Evolutionary conservation across 2,113 vertebrate genomes (phyloP).

Genomic region (Peromyscus californicus): DNA sequence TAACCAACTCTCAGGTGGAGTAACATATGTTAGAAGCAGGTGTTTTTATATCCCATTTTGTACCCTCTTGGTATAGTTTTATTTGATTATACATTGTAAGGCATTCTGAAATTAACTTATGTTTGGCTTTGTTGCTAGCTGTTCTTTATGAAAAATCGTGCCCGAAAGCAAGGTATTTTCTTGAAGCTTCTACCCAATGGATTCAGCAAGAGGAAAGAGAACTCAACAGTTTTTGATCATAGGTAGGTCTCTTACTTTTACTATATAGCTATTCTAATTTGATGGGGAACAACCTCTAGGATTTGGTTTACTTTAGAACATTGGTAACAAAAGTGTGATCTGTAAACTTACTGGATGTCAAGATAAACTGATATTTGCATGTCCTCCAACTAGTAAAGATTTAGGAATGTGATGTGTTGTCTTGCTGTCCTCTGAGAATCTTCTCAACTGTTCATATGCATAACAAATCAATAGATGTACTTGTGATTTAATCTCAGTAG

Average conservation of each 20-base stretch:
- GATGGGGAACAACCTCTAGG: not conserved
- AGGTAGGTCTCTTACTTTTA: constrained; percentile 87
- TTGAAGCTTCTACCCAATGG: constrained; percentile 92
- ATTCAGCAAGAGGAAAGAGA: constrained; percentile 94
- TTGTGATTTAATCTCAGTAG: constrained; percentile 24
- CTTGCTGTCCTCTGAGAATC: not conserved
- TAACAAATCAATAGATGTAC: not conserved
- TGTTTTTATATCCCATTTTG: not conserved
- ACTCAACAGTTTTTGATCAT: constrained; percentile 91
- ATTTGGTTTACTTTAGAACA: not conserved
- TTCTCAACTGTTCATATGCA: not conserved
- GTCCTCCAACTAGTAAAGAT: constrained; percentile 23
- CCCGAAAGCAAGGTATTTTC: constrained; percentile 90
- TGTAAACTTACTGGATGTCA: not conserved
- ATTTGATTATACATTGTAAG: constrained; percentile 19
- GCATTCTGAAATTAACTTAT: constrained; percentile 17
- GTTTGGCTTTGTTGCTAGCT: constrained; percentile 85
- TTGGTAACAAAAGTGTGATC: not conserved
- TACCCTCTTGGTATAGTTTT: not conserved
- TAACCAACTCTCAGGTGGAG: not conserved
- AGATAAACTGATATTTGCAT: not conserved
- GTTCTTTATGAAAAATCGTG: constrained; percentile 89
- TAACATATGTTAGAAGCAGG: not conserved
- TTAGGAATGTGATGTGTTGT: not conserved
- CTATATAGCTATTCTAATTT: constrained; percentile 28